Percentiles rank a stretch among this genome's conserved stretches.
These are phyloP conservation scores for Heliconius ethilla DNA, from an alignment of 2,888 invertebrate species.

Conservation along the genomic window DNA sequence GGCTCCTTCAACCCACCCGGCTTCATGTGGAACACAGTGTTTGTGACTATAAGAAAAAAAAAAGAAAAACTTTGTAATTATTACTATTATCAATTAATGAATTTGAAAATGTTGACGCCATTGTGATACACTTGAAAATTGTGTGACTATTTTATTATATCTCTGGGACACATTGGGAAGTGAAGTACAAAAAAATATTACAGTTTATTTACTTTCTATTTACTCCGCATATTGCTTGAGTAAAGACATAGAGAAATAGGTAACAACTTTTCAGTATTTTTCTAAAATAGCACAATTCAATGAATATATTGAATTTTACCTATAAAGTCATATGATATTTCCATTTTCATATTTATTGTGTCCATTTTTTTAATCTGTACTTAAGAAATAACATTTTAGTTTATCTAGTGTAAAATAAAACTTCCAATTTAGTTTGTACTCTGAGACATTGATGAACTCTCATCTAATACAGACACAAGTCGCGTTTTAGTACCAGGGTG, in stretches of 20 bases:
- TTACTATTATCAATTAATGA: too few species aligned
- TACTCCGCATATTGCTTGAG: not conserved
- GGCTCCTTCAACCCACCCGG: not conserved
- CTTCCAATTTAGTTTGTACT: slow-evolving; percentile 2
- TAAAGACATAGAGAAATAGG: not conserved
- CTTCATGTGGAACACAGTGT: not conserved
- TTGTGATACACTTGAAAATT: too few species aligned
- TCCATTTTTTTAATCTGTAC: not conserved
- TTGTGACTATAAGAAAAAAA: too few species aligned
- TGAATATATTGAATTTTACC: not conserved
- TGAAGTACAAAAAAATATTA: not conserved
- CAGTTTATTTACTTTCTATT: not conserved
- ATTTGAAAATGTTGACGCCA: too few species aligned
- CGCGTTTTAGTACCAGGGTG: slow-evolving; percentile 57
- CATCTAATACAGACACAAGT: slow-evolving; percentile 50
- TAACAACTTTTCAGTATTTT: not conserved
- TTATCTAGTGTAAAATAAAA: not conserved
- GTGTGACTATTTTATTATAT: too few species aligned
- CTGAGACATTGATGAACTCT: slow-evolving; percentile 47
- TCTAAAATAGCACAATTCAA: not conserved
- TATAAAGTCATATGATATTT: not conserved
- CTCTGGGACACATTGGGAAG: not conserved
- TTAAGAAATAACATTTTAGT: not conserved
- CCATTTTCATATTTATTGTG: not conserved
- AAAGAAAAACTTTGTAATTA: too few species aligned